These are phyloP conservation scores for Pachycephala philippinensis DNA, from an alignment of 2,113 vertebrate genomes.

Conservation along the genomic window DNA sequence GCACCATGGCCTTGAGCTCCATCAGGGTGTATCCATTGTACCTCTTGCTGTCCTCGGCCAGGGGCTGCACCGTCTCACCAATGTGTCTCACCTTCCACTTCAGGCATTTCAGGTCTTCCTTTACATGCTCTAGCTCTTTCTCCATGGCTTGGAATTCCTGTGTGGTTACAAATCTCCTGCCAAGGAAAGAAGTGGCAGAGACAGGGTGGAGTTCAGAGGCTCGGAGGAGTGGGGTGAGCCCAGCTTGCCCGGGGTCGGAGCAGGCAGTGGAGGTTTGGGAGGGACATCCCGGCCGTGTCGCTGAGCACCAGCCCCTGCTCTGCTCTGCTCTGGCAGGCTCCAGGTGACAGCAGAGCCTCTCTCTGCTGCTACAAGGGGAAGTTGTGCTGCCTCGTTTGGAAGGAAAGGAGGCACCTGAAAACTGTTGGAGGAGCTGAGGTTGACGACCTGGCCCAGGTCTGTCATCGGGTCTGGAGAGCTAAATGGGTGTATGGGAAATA, in stretches of 20 bases:
- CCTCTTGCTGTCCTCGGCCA: constrained; percentile 45
- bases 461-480: not conserved
- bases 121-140: constrained; percentile 45
- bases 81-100: constrained; percentile 58
- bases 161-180: constrained; percentile 47
- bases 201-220: not conserved
- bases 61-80: constrained; percentile 39
- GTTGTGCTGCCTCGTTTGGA: not conserved
- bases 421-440: not conserved
- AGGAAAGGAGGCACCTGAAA: not conserved
- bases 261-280: not conserved
- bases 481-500: not conserved
- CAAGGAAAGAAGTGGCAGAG: constrained; percentile 17
- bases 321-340: not conserved
- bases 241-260: not conserved
- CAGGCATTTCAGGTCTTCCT: constrained; percentile 58
- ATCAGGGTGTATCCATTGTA: constrained; percentile 51
- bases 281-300: accelerated
- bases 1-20: constrained; percentile 65
- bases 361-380: not conserved
- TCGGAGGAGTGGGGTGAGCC: not conserved
- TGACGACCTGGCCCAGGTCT: not conserved
- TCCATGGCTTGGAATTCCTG: constrained; percentile 60
- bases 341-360: not conserved
- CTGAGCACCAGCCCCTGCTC: not conserved